These are phyloP conservation scores for Leuciscus waleckii DNA, from an alignment of 2,797 vertebrate genomes.

Conservation along the genomic window DNA sequence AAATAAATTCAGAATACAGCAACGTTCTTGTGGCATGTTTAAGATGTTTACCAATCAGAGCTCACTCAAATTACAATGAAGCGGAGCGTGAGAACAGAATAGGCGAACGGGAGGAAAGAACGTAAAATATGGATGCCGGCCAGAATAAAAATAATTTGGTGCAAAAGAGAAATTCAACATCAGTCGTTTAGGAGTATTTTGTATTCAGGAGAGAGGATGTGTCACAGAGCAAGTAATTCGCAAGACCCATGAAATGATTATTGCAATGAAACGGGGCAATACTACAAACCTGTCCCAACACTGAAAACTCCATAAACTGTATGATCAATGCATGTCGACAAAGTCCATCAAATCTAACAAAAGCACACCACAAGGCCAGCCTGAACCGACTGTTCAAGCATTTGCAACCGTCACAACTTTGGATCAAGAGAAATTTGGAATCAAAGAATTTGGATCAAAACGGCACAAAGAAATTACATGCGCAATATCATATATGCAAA, in stretches of 20 bases:
- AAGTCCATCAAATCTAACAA: neutral
- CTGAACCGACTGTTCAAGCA: neutral
- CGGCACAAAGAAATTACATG: neutral
- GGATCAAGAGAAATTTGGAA: too few relatives aligned
- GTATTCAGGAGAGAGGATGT: too few relatives aligned
- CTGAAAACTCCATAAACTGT: neutral
- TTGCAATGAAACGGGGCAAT: neutral
- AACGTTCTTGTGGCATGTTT: too few relatives aligned
- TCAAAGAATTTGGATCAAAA: neutral
- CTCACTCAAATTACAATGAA: too few relatives aligned
- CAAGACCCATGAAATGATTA: neutral
- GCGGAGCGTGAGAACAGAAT: too few relatives aligned
- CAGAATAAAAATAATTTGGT: too few relatives aligned
- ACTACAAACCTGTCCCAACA: neutral
- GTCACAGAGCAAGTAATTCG: neutral
- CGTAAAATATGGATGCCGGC: too few relatives aligned
- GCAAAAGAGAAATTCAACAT: too few relatives aligned
- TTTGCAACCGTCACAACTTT: neutral
- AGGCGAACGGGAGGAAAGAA: too few relatives aligned
- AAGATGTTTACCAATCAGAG: too few relatives aligned
- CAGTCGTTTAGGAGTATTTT: too few relatives aligned
- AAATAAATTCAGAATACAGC: too few relatives aligned
- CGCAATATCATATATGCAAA: neutral
- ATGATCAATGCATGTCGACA: neutral
- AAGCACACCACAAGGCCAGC: neutral